Percentiles rank a stretch among this genome's conserved stretches.
Evolutionary conservation across 2,797 vertebrate species (phyloP).

Genomic region (Balearica regulorum): DNA sequence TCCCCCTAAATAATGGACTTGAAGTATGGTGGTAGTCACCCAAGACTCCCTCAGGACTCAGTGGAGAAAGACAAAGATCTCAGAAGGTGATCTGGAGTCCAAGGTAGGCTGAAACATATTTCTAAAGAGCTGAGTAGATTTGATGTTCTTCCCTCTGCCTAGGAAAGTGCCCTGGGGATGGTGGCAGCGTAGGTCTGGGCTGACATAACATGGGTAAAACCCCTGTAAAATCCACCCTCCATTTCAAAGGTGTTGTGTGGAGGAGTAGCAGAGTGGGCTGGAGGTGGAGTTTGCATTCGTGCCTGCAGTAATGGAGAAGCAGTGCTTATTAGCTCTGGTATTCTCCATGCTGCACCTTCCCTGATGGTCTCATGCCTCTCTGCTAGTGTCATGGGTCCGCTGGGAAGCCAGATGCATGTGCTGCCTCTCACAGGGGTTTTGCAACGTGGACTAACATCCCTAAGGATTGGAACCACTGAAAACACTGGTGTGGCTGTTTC

Average conservation of each 20-base stretch:
- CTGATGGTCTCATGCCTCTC: neutral
- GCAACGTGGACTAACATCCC: neutral
- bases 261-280: neutral
- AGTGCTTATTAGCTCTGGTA: neutral
- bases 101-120: neutral
- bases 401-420: neutral
- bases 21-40: neutral
- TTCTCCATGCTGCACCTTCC: neutral
- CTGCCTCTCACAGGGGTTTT: neutral
- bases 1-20: neutral
- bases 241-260: neutral
- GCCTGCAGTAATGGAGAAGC: neutral
- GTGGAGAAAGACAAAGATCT: neutral
- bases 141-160: neutral
- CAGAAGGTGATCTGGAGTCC: neutral
- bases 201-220: neutral
- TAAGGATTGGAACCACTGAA: neutral
- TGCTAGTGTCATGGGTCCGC: neutral
- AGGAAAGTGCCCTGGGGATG: neutral
- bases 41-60: neutral
- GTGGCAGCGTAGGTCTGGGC: neutral
- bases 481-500: neutral
- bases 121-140: neutral
- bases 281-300: neutral
- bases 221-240: neutral